phyloP scores from a whole-genome alignment of 92 coral and sea anemone genomes.

The Umimayanthus chanpuru region DNA sequence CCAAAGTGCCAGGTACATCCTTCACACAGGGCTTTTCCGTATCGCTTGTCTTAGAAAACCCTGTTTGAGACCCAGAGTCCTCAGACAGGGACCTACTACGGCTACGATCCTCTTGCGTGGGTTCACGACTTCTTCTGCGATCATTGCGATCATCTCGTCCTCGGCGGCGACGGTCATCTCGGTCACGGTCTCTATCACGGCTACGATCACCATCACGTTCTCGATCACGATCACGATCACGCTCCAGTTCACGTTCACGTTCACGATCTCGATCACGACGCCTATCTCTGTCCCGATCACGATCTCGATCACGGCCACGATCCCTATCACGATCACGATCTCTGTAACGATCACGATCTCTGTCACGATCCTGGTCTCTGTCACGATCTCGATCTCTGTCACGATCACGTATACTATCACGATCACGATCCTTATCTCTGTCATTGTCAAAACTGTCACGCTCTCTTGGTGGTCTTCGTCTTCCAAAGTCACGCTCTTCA shows the following conservation, averaged over 20 bases:
- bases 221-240: conserved; percentile 60
- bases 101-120: conserved; percentile 48
- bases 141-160: conserved; percentile 55
- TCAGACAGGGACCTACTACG: conserved; percentile 34
- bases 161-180: conserved; percentile 61
- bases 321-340: conserved; percentile 43
- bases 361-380: conserved; percentile 48
- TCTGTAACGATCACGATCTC: conserved; percentile 14
- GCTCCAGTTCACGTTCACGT: conserved; percentile 43
- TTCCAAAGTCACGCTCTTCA: conserved; percentile 42
- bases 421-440: conserved; percentile 39
- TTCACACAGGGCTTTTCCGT: not conserved
- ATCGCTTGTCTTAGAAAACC: conserved; percentile 6
- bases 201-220: conserved; percentile 59
- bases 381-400: conserved; percentile 51
- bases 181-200: conserved; percentile 65
- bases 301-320: conserved; percentile 37
- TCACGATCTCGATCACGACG: conserved; percentile 61
- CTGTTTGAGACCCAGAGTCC: conserved; percentile 22
- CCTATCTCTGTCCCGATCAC: conserved; percentile 59
- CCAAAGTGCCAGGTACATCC: conserved; percentile 30
- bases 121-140: conserved; percentile 58
- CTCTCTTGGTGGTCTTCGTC: conserved; percentile 38
- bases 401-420: conserved; percentile 32
- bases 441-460: conserved; percentile 59